A percentile compares a stretch with the other conserved stretches of the same genome.
Conservation (phyloP, 2,888 invertebrate species). For the Pecten maximus region DNA sequence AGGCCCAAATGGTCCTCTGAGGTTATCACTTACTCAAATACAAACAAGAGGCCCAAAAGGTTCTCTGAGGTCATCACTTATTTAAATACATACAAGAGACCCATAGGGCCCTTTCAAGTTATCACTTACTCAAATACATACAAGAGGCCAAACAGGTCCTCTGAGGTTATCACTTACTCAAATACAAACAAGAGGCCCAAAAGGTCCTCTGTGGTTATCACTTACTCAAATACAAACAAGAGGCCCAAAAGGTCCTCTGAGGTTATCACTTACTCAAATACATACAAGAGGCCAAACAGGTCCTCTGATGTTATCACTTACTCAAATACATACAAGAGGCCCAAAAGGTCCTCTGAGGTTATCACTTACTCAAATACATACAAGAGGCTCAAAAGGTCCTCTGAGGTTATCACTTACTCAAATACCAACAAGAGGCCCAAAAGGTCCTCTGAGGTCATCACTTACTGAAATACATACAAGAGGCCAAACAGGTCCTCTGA, state of each 20-base stretch:
- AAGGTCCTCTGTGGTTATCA: neutral
- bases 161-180: neutral
- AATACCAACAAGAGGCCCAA: neutral
- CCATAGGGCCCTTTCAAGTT: neutral
- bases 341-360: neutral
- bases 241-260: neutral
- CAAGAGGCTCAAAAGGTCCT: neutral
- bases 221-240: neutral
- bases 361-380: neutral
- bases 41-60: neutral
- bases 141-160: neutral
- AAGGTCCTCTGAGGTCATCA: neutral
- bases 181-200: neutral
- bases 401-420: neutral
- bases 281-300: neutral
- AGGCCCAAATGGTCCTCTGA: neutral
- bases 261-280: neutral
- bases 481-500: neutral
- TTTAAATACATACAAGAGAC: neutral
- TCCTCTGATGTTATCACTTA: neutral
- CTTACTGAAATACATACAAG: neutral
- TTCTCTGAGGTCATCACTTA: neutral
- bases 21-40: neutral
- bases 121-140: neutral
- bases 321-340: neutral